Evolutionary conservation across 2,113 vertebrate genomes (phyloP), one percentile per base, ranked within the genome.

Genomic region (Artemisiospiza belli): DNA sequence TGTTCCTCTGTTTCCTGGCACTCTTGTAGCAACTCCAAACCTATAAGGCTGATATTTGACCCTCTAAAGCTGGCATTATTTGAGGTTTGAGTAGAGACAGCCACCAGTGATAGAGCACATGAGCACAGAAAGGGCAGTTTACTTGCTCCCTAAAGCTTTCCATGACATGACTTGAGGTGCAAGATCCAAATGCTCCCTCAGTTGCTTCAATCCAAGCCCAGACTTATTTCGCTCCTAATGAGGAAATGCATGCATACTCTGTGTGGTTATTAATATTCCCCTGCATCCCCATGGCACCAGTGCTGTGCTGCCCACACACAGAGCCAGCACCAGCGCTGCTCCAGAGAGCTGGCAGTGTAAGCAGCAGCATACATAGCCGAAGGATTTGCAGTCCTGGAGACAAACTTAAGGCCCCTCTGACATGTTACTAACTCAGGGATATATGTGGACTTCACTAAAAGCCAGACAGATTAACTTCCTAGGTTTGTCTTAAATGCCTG

Each of bases 1-100:
- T 92, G 25, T 81, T 83, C 70, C 83, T 83, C 81, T 87, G 43
- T 74, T 94, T 95, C 80, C 74, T 94, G 84, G 54, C 57, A 86
- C 68, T 44, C 61, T 70, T 72, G 8, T 51, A 61, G 77, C 83
- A 91, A 72, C 83, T 83, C 70, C 85, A 80, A 58, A 92, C 39
- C 41, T 79, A 8, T 27, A 62, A 72, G 54, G 39, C 63, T 91
- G 83, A 41, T 54, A 88, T 82, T 89, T 86, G 76, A 90, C 79
- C 78, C 92, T 84, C 57, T 76, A 87, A 97, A 94, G 80, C 33
- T 88, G 93, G 41, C 19, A 66, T 5, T 70, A 41, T 54, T 81
- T 64, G 86, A 70, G 64, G 11, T 74, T 84, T 90, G 28, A 81
- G 44, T 66, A 76, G 68, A 90, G 61, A 62, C 80, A 91, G 47